Conservation (phyloP, 2,113 vertebrate genomes). For the Telmatochromis brachygnathus region DNA sequence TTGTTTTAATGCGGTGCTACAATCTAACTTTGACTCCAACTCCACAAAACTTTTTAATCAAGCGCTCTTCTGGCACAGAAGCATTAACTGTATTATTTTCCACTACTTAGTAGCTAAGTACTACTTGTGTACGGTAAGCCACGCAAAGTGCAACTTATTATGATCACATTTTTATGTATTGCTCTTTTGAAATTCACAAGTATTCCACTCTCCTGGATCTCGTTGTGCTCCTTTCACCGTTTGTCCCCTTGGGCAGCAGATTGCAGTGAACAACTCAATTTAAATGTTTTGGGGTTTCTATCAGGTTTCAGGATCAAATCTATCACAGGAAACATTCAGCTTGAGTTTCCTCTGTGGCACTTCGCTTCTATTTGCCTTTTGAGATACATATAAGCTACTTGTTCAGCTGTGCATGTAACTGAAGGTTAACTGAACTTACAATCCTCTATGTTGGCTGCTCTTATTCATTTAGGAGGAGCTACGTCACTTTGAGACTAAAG, state of each 20-base stretch:
- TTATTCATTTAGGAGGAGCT: conserved; percentile 82
- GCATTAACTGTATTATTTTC: not conserved
- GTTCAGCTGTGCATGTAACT: conserved; percentile 4
- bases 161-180: not conserved
- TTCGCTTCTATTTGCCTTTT: not conserved
- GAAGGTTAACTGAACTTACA: not conserved
- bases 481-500: conserved; percentile 90
- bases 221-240: not conserved
- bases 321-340: not conserved
- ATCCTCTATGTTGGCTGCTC: not conserved
- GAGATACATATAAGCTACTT: not conserved
- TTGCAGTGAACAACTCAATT: not conserved
- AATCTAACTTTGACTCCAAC: not conserved
- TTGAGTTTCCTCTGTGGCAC: not conserved
- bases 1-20: not conserved
- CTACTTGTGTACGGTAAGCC: not conserved
- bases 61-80: not conserved
- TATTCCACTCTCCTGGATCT: not conserved
- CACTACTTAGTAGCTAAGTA: not conserved
- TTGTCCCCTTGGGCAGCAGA: not conserved
- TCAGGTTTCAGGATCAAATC: not conserved
- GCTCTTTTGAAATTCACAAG: not conserved
- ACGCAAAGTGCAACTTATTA: not conserved
- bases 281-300: not conserved
- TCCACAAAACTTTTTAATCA: not conserved